Conservation (phyloP, 2,888 invertebrate species). For the Hofmannophila pseudospretella region DNA sequence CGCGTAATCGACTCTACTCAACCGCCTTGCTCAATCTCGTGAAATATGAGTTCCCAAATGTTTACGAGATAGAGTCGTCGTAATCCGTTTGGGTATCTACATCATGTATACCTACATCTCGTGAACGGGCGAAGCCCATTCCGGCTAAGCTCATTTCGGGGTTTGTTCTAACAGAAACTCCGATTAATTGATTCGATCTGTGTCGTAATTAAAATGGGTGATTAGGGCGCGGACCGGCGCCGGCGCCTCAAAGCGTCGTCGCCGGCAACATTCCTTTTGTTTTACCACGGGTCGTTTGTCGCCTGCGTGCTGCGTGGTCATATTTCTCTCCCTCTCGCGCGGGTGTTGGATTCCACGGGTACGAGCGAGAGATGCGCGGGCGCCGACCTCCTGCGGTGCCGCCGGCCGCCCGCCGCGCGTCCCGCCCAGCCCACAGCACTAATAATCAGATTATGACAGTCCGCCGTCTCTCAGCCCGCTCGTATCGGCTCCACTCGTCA, state of each 20-base stretch:
- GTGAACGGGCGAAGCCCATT: conserved; percentile 51
- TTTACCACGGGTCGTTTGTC: conserved; percentile 77
- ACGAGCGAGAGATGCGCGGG: conserved; percentile 60
- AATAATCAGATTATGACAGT: conserved; percentile 77
- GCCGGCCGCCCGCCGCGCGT: conserved; percentile 66
- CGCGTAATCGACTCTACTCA: no score
- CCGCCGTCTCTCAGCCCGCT: conserved; percentile 46
- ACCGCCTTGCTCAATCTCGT: no score
- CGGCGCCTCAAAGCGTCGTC: conserved; percentile 77
- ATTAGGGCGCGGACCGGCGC: conserved; percentile 75
- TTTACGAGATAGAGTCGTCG: conserved; percentile 43
- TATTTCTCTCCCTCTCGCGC: conserved; percentile 34
- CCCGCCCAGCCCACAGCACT: conserved; percentile 65
- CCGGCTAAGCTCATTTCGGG: conserved; percentile 54
- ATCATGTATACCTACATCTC: no score
- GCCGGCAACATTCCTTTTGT: conserved; percentile 77
- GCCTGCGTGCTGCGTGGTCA: conserved; percentile 59
- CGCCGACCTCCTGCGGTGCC: conserved; percentile 71
- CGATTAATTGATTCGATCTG: conserved; percentile 78
- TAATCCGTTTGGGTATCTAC: no score
- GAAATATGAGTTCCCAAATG: conserved; percentile 24
- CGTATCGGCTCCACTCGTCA: conserved; percentile 43
- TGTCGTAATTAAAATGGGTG: conserved; percentile 78
- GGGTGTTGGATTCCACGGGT: conserved; percentile 17
- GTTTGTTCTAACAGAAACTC: conserved; percentile 75